A percentile compares a stretch with the other conserved stretches of the same genome.
Conservation (phyloP, 2,113 vertebrate species). For the Indicator indicator region DNA sequence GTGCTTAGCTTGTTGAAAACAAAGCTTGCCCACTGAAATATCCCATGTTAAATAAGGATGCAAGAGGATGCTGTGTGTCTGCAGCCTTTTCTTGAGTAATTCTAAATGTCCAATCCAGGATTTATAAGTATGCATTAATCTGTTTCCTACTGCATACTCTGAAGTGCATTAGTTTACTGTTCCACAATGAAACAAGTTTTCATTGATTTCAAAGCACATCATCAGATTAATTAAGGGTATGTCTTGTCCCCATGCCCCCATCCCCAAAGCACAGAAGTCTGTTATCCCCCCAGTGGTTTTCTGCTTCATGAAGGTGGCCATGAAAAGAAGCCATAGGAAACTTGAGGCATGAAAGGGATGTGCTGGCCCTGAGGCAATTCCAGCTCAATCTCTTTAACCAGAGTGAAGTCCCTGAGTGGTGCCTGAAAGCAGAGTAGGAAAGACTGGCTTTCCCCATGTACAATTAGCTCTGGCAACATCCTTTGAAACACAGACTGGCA, state of each 20-base stretch:
- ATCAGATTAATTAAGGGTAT: not conserved
- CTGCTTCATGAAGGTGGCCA: not conserved
- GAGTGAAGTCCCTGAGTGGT: not conserved
- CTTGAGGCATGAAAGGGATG: not conserved
- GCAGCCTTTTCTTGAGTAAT: not conserved
- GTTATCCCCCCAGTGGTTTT: not conserved
- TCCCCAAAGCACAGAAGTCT: not conserved
- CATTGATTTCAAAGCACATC: not conserved
- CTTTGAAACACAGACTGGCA: not conserved
- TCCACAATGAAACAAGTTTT: not conserved
- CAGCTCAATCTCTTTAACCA: not conserved
- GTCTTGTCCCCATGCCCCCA: accelerated
- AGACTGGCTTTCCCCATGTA: not conserved
- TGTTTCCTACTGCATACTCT: not conserved
- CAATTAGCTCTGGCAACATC: not conserved
- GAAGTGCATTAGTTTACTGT: not conserved
- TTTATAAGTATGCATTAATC: not conserved
- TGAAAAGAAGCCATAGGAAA: not conserved
- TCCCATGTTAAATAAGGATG: not conserved
- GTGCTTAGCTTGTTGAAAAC: not conserved
- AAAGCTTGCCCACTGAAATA: not conserved
- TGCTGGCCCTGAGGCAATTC: not conserved
- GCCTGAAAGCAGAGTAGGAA: not conserved
- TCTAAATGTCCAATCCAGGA: not conserved
- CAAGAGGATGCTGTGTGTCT: not conserved